Conservation (phyloP, 2,797 vertebrate species). For the Dendrocincla fuliginosa region DNA sequence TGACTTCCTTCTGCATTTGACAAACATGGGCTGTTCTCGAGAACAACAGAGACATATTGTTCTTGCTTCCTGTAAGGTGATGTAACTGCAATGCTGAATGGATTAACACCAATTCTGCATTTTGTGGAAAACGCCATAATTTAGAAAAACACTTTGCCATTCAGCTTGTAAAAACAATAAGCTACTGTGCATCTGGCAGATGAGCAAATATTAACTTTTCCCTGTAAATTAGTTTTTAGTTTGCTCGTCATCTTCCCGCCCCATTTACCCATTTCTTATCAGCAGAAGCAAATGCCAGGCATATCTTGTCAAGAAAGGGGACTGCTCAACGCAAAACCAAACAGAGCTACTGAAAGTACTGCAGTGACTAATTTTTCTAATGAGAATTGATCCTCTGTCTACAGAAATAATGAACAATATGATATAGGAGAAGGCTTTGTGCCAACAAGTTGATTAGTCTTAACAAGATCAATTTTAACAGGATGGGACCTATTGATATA, state of each 20-base stretch:
- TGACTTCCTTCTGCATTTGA: conserved; percentile 49
- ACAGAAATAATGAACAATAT: not conserved
- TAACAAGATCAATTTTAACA: not conserved
- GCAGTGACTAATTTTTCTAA: conserved; percentile 20
- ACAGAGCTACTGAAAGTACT: conserved; percentile 11
- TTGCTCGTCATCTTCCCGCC: conserved; percentile 34
- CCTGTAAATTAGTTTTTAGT: conserved; percentile 15
- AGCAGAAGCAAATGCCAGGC: conserved; percentile 42
- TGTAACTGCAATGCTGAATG: not conserved
- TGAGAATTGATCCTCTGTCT: conserved; percentile 12
- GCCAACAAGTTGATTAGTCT: not conserved
- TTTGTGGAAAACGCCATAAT: conserved; percentile 30
- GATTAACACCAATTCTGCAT: conserved; percentile 32
- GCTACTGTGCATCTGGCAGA: not conserved
- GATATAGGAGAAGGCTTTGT: not conserved
- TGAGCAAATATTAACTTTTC: conserved; percentile 64
- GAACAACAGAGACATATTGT: conserved; percentile 58
- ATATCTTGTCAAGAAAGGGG: not conserved
- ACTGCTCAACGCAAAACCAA: not conserved
- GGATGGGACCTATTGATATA: not conserved
- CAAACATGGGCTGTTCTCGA: conserved; percentile 42
- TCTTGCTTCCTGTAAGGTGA: conserved; percentile 57
- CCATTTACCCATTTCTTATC: conserved; percentile 45
- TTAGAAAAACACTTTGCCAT: conserved; percentile 4
- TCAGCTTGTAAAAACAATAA: conserved; percentile 12